phyloP scores from a whole-genome alignment of 2,113 vertebrate genomes.

The Melanerpes formicivorus region DNA sequence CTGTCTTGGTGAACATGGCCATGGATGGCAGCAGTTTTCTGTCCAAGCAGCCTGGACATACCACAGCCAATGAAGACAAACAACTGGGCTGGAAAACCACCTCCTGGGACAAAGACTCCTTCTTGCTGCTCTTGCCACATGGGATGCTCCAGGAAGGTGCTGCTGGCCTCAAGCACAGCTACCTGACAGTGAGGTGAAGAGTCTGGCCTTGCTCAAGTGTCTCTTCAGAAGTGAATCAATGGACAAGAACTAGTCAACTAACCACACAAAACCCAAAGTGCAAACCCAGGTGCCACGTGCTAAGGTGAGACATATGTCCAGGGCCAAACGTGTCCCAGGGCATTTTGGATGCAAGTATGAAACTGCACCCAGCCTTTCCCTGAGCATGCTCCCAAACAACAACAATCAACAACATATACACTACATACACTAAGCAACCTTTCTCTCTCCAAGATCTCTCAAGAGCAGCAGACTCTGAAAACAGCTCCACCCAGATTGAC shows the following conservation, averaged over 20 bases:
- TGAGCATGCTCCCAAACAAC: background rate
- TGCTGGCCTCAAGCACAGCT: background rate
- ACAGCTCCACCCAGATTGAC: background rate
- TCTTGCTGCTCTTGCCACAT: background rate
- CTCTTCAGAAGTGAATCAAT: background rate
- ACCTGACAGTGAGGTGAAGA: background rate
- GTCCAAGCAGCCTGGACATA: background rate
- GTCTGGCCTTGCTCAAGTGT: too few relatives aligned
- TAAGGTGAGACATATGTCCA: background rate
- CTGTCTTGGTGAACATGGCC: accelerated
- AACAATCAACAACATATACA: background rate
- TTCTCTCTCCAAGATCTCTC: background rate
- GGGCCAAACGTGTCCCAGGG: background rate
- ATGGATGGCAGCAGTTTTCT: background rate
- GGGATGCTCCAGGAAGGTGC: background rate
- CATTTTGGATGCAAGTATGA: background rate
- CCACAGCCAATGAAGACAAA: background rate
- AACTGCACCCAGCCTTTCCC: background rate
- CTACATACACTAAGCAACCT: accelerated
- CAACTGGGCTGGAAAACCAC: background rate
- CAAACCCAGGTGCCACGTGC: background rate
- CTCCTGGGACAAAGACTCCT: background rate
- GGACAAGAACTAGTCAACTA: background rate
- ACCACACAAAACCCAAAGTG: background rate
- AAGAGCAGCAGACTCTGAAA: background rate